phyloP scores from a whole-genome alignment of 2,797 vertebrate species.

The Diceros bicornis region DNA sequence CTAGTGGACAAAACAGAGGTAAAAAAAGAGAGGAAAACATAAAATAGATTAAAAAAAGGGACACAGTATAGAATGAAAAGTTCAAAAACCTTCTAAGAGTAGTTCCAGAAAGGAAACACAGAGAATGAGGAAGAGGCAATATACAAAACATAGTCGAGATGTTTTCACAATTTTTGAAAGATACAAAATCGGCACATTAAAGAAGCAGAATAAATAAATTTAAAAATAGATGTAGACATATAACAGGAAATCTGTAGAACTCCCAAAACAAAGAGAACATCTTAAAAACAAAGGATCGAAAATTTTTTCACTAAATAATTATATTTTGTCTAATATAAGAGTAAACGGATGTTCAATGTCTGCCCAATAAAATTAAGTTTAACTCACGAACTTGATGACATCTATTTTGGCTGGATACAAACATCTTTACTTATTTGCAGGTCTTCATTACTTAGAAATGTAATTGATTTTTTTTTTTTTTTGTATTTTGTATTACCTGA shows the following conservation, averaged over 20 bases:
- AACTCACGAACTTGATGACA: slow-evolving; percentile 6
- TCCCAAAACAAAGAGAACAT: not conserved
- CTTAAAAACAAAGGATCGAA: not conserved
- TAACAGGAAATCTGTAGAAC: not conserved
- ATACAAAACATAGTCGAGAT: not conserved
- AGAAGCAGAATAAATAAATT: slow-evolving; percentile 24
- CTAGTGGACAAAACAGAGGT: not conserved
- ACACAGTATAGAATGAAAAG: not conserved
- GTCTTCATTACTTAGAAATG: not conserved
- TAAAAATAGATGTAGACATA: not conserved
- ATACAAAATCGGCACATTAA: not conserved
- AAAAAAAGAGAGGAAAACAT: not conserved
- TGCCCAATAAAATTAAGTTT: not conserved
- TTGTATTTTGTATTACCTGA: not conserved
- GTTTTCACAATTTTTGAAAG: slow-evolving; percentile 3
- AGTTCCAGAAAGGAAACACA: slow-evolving; percentile 19
- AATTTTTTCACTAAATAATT: not conserved
- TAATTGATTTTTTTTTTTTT: not conserved
- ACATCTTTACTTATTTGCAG: slow-evolving; percentile 16
- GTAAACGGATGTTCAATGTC: not conserved
- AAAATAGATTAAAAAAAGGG: not conserved
- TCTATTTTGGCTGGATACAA: not conserved
- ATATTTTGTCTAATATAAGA: not conserved
- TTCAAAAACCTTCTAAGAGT: not conserved
- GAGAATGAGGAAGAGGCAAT: not conserved